phyloP scores from a whole-genome alignment of 2,113 vertebrate species.

The Hystrix brachyura region DNA sequence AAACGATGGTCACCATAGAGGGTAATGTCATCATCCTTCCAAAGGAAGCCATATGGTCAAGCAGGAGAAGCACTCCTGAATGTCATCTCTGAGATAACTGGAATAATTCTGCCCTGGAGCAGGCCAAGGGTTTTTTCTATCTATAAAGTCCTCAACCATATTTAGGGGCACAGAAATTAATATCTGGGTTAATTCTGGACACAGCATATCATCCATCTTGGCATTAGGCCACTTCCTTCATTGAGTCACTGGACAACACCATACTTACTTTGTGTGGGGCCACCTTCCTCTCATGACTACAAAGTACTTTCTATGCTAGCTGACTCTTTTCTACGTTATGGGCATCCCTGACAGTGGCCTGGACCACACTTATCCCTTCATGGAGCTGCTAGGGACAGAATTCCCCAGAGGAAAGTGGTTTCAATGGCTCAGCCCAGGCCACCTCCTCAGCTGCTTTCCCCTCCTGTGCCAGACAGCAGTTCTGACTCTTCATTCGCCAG shows the following conservation, averaged over 20 bases:
- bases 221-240: neutral
- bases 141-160: neutral
- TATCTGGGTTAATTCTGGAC: neutral
- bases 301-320: neutral
- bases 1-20: neutral
- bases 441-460: neutral
- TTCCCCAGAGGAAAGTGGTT: neutral
- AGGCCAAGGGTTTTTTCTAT: too few species aligned
- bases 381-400: neutral
- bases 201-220: neutral
- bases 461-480: neutral
- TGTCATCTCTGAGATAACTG: neutral
- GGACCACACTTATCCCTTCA: neutral
- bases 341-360: neutral
- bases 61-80: neutral
- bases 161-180: neutral
- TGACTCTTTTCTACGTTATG: neutral
- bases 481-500: neutral
- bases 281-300: neutral
- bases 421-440: neutral
- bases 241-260: neutral
- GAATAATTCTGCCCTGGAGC: neutral
- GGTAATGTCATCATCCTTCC: neutral
- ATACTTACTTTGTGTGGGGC: neutral
- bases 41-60: neutral